These are phyloP conservation scores for Drosophila mulleri DNA, from an alignment of 2,888 invertebrate species.

Conservation along the genomic window DNA sequence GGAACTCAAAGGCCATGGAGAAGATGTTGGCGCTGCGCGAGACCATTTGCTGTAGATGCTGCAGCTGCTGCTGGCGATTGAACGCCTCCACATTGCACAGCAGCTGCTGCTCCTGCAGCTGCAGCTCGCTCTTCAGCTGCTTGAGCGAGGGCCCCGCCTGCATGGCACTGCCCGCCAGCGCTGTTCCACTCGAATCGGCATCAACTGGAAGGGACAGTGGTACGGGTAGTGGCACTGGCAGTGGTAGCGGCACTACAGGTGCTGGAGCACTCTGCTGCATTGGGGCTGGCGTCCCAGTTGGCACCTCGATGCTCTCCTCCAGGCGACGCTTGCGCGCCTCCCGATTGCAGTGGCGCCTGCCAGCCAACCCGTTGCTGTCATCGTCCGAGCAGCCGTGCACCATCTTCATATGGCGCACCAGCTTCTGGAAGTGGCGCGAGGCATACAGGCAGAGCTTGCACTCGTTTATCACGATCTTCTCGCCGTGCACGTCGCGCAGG, in stretches of 20 bases:
- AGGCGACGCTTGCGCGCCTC: constrained; percentile 83
- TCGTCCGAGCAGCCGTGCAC: constrained; percentile 87
- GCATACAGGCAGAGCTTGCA: constrained; percentile 95
- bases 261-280: background rate
- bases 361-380: constrained; percentile 78
- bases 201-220: background rate
- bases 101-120: constrained; percentile 80
- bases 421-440: constrained; percentile 94
- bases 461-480: constrained; percentile 92
- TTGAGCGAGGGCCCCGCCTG: constrained; percentile 65
- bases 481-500: constrained; percentile 92
- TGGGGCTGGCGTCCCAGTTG: background rate
- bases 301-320: constrained; percentile 71
- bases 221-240: background rate
- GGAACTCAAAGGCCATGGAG: constrained; percentile 79
- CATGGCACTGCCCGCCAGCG: background rate
- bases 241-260: no score
- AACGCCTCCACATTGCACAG: constrained; percentile 66
- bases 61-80: constrained; percentile 76
- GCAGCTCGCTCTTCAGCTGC: constrained; percentile 81
- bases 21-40: constrained; percentile 63
- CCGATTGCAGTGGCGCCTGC: constrained; percentile 81
- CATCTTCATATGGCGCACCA: constrained; percentile 93
- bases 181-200: background rate
- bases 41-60: constrained; percentile 58